Conservation (phyloP, 2,888 invertebrate genomes). For the Tipula lateralis region DNA sequence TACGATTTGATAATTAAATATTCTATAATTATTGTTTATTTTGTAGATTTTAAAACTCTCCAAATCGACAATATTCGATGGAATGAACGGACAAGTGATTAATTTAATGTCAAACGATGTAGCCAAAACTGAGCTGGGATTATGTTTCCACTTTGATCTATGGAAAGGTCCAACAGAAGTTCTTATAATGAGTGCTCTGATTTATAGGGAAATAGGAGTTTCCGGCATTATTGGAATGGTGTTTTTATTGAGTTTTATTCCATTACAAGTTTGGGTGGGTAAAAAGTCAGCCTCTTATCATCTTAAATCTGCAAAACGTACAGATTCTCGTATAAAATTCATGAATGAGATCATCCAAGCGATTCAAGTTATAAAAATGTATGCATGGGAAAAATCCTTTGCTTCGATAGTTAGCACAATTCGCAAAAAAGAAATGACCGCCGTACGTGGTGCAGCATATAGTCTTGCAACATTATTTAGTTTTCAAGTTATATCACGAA, state of each 20-base stretch:
- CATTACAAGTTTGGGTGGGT: conserved; percentile 67
- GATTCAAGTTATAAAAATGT: conserved; percentile 84
- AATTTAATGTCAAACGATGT: conserved; percentile 96
- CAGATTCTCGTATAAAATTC: conserved; percentile 77
- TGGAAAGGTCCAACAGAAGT: conserved; percentile 80
- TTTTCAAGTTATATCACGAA: conserved; percentile 71
- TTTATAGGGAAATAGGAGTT: conserved; percentile 57
- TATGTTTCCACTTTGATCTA: conserved; percentile 83
- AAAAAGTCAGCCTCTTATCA: conserved; percentile 63
- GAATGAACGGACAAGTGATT: conserved; percentile 71
- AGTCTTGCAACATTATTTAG: conserved; percentile 64
- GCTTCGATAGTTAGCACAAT: conserved; percentile 66
- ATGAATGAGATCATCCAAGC: conserved; percentile 87
- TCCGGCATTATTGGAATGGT: conserved; percentile 67
- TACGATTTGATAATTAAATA: neutral
- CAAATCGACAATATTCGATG: conserved; percentile 77
- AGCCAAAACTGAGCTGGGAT: conserved; percentile 83
- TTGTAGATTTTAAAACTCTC: conserved; percentile 58
- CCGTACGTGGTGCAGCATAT: conserved; percentile 62
- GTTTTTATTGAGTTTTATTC: conserved; percentile 66
- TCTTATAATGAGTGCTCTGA: conserved; percentile 51
- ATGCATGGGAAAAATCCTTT: conserved; percentile 81
- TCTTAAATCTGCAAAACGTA: conserved; percentile 66
- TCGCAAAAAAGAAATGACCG: conserved; percentile 65
- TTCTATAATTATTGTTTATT: neutral